Conservation (phyloP, 2,113 vertebrate species). For the Chiloscyllium plagiosum region DNA sequence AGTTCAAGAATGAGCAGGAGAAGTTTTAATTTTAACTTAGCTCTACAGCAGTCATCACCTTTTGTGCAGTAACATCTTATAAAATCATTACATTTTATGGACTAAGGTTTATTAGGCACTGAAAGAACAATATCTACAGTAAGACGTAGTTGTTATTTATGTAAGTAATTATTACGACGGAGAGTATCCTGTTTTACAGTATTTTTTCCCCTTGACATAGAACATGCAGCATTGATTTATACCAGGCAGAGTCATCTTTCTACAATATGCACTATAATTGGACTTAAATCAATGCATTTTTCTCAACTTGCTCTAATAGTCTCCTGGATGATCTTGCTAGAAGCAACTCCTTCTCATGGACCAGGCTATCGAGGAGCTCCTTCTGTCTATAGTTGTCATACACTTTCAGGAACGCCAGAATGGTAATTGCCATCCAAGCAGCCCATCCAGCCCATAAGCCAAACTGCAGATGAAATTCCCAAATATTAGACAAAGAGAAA, state of each 20-base stretch:
- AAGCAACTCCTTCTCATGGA: conserved; percentile 91
- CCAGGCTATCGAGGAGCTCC: conserved; percentile 85
- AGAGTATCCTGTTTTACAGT: conserved; percentile 26
- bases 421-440: conserved; percentile 81
- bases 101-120: conserved; percentile 8
- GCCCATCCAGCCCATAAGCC: conserved; percentile 95
- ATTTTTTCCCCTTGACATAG: neutral
- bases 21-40: neutral
- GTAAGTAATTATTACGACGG: neutral
- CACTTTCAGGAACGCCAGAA: conserved; percentile 89
- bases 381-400: conserved; percentile 91
- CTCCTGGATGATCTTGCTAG: conserved; percentile 70
- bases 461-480: conserved; percentile 60
- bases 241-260: neutral
- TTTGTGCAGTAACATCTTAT: neutral
- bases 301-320: conserved; percentile 63
- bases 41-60: neutral
- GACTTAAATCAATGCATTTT: conserved; percentile 76
- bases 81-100: neutral
- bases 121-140: neutral
- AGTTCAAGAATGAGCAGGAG: neutral
- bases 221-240: neutral
- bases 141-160: neutral
- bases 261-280: neutral
- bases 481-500: neutral